phyloP scores from a whole-genome alignment of 1,140 invertebrate species.

The Paracyclopina nana region DNA sequence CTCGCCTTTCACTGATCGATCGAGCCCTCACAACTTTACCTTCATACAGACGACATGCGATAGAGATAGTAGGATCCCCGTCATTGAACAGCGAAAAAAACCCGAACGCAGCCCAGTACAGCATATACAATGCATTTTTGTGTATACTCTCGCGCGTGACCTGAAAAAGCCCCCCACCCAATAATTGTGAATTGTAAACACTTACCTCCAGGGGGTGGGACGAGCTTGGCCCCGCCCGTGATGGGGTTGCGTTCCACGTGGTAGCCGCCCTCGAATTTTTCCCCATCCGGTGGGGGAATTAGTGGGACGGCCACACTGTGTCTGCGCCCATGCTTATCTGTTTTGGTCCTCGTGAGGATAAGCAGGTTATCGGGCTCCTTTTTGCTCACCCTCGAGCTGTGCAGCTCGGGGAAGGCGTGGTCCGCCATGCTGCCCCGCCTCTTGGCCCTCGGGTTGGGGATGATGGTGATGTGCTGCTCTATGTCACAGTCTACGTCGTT shows the following conservation, averaged over 20 bases:
- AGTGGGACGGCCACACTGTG: conserved; percentile 10
- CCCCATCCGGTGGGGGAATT: conserved; percentile 10
- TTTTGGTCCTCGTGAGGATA: background rate
- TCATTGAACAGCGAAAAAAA: no score
- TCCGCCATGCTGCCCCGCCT: background rate
- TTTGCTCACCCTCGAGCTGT: background rate
- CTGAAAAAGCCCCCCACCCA: no score
- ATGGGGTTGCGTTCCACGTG: conserved; percentile 12
- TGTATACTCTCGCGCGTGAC: no score
- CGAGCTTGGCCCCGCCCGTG: conserved; percentile 10
- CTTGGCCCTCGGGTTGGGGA: background rate
- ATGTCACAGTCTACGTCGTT: background rate
- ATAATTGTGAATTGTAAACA: no score
- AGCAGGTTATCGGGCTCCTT: background rate
- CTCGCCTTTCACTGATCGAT: no score
- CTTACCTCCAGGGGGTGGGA: conserved; percentile 4
- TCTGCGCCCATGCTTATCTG: conserved; percentile 4
- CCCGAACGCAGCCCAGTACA: no score
- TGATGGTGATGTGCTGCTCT: background rate
- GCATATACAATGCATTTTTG: no score
- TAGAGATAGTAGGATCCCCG: no score
- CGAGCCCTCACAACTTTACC: no score
- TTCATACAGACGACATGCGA: no score
- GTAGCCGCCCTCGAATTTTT: conserved; percentile 15
- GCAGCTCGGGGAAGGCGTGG: background rate